Evolutionary conservation across 23 tunicate species (phyloP), one percentile per base, ranked within the genome.

Genomic region (Botrylloides violaceus): DNA sequence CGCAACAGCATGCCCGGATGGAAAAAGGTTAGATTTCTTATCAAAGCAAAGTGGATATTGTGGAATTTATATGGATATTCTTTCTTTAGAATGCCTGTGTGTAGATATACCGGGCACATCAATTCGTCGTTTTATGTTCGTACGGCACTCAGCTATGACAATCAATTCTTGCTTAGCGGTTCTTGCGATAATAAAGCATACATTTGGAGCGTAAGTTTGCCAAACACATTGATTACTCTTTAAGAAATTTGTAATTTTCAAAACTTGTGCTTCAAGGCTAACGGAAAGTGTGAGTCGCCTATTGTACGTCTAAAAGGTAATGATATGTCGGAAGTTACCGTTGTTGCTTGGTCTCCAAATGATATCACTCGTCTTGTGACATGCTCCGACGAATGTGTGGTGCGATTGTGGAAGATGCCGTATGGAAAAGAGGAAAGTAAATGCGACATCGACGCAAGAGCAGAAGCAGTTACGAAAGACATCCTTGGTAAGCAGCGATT

Each of bases 311-410:
- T 81, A 36, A 35, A 4, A 29, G 58, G 88, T 59, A 77, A 64
- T 20, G 80, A 73, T 2, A 82, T 81, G 96, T 65, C 72, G 38
- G 88, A 81, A 47, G 82, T 83, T 18, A 83, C 89, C 43, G 74
- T 84, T 3, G 97, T 80, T n/a, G 84, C 83, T 19, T 90, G 97
- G 97, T 70, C 81, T 34, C 90, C 90, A 6, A 26, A 35, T 36
- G 85, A 83, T 64, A 65, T 59, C 76, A 57, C 68, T 28, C 72
- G 55, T 19, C 36, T 90, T 23, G 90, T 83, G 5, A 90, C 97
- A 1, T 90, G 97, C 50, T 90, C 97, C 26, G 97, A 90, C 38
- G 97, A 90, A 49, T 83, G 90, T 29, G 78, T 70, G 19, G 79
- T 78, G 1, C 64, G 86, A 15, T 56, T 83, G 56, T 90, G 97